These are phyloP conservation scores for Melieria omissa DNA, from an alignment of 2,888 invertebrate genomes.

Conservation along the genomic window DNA sequence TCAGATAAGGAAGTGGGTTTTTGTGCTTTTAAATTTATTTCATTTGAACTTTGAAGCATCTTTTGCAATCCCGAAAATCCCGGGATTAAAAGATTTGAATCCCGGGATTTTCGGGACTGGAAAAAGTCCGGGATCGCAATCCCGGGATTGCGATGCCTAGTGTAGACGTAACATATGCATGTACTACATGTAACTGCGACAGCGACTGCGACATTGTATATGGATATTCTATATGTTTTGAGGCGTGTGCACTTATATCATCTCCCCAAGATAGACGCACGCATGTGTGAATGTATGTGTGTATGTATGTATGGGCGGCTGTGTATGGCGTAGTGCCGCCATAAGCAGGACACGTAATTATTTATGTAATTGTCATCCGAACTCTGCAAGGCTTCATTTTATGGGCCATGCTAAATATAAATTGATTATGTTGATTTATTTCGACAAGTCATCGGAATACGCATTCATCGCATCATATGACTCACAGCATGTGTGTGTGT, in stretches of 20 bases:
- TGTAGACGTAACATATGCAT: background rate
- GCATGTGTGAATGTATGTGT: background rate
- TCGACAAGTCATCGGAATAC: no score
- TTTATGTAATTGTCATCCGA: constrained; percentile 60
- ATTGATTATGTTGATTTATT: no score
- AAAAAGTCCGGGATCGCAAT: no score
- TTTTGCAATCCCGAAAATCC: no score
- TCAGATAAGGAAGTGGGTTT: no score
- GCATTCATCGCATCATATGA: no score
- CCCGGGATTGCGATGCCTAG: no score
- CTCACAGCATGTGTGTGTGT: no score
- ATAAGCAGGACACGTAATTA: constrained; percentile 48
- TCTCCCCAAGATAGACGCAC: constrained; percentile 1
- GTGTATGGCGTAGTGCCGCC: background rate
- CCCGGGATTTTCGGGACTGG: no score
- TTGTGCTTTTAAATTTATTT: no score
- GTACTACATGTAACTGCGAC: background rate
- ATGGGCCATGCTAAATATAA: constrained; percentile 46
- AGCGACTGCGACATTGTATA: background rate
- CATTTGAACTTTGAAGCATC: no score
- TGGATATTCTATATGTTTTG: constrained; percentile 5
- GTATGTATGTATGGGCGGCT: background rate
- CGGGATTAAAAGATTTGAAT: no score
- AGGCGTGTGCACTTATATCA: background rate
- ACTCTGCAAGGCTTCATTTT: constrained; percentile 57